Evolutionary conservation across 2,888 invertebrate species (phyloP).

Genomic region (Eristalinus sepulchralis): DNA sequence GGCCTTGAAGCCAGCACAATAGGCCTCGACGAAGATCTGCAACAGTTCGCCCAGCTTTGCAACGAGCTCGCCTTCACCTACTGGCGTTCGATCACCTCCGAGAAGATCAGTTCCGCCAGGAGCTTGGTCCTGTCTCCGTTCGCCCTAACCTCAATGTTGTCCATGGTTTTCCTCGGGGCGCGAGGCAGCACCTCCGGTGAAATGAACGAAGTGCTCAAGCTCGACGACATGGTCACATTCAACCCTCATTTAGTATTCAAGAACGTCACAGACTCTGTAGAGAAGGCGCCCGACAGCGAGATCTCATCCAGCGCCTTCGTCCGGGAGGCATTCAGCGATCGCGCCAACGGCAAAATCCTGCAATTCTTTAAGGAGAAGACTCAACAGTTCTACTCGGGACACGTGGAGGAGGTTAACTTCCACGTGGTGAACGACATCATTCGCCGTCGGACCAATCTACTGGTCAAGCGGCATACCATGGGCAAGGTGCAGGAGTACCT

Average conservation of each 20-base stretch:
- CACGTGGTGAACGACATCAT: slow-evolving; percentile 91
- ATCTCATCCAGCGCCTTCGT: slow-evolving; percentile 91
- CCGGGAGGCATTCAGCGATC: slow-evolving; percentile 91
- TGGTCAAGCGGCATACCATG: slow-evolving; percentile 89
- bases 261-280: slow-evolving; percentile 91
- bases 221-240: slow-evolving; percentile 94
- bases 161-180: slow-evolving; percentile 94
- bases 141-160: slow-evolving; percentile 91
- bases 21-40: slow-evolving; percentile 87
- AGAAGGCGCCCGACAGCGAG: slow-evolving; percentile 85
- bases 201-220: slow-evolving; percentile 92
- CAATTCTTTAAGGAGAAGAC: slow-evolving; percentile 94
- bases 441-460: slow-evolving; percentile 89
- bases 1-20: slow-evolving; percentile 90
- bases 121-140: slow-evolving; percentile 92
- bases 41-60: slow-evolving; percentile 89
- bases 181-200: slow-evolving; percentile 93
- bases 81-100: slow-evolving; percentile 87
- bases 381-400: slow-evolving; percentile 92
- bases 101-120: slow-evolving; percentile 87
- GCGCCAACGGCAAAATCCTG: slow-evolving; percentile 88
- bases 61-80: slow-evolving; percentile 93
- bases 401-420: slow-evolving; percentile 92
- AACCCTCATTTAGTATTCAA: slow-evolving; percentile 93
- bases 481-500: slow-evolving; percentile 90